These are phyloP conservation scores for Sycophila texana DNA, from an alignment of 2,888 invertebrate genomes.

Conservation along the genomic window DNA sequence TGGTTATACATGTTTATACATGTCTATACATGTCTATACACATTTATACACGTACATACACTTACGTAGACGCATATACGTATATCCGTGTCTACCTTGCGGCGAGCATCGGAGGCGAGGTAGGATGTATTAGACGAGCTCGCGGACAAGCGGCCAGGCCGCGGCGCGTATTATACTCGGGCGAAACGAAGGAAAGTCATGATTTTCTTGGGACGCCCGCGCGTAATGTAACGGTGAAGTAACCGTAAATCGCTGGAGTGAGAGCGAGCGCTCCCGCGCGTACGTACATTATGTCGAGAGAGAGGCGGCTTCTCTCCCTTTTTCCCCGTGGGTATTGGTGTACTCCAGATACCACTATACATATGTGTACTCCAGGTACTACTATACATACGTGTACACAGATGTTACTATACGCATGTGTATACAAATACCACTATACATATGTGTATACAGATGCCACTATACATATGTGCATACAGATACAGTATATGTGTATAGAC, in stretches of 20 bases:
- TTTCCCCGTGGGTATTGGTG: too few species aligned
- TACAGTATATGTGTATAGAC: too few species aligned
- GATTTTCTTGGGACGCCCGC: not conserved
- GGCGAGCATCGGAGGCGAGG: too few species aligned
- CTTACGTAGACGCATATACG: too few species aligned
- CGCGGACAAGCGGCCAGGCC: not conserved
- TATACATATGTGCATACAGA: not conserved
- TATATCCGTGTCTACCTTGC: too few species aligned
- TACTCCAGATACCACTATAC: too few species aligned
- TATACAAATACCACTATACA: too few species aligned
- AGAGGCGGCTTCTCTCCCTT: not conserved
- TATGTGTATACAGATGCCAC: not conserved
- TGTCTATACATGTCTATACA: too few species aligned
- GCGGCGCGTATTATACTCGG: not conserved
- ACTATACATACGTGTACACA: not conserved
- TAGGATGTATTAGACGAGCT: too few species aligned
- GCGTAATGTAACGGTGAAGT: constrained; percentile 48
- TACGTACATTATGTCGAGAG: not conserved
- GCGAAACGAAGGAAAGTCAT: constrained; percentile 17
- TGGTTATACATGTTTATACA: too few species aligned
- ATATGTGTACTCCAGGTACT: not conserved
- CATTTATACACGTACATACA: too few species aligned
- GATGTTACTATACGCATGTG: not conserved
- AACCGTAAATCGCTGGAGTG: constrained; percentile 46
- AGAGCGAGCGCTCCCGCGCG: constrained; percentile 11